Base-by-base conservation (phyloP, 2,113 vertebrate genomes). In the Scortum barcoo region DNA sequence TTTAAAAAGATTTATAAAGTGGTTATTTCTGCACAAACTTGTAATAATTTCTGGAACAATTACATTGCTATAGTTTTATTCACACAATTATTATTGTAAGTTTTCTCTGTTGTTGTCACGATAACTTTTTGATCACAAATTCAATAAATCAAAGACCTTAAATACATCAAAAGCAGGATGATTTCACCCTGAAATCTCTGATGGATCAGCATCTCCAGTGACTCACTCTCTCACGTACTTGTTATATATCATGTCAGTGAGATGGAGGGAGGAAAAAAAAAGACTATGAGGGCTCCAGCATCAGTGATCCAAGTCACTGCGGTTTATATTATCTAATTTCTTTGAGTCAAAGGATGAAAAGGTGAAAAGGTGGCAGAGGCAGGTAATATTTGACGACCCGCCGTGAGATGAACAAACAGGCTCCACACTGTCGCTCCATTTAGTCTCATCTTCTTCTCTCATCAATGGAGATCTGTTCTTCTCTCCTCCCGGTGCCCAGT, bases 241-340 rank as follows among this genome's bases (percentile, higher is more conserved):
- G 93, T 89, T 84, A 93, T 42, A 89, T 91, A 48, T 90, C 88
- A 78, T 68, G 56, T 63, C 28, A 40, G 86, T 89, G 89, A 92
- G 87, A 93, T 2, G 10, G 80, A 74, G 26, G 36, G 16, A 28
- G 26, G 38, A 33, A 42, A 38, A 44, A 26, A 0, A 33, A 46
- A 63, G 28, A 68, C 65, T 62, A 1, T 2, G 17, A 58, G 2
- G 53, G n/a, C 36, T 78, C 57, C 74, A 57, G 30, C 69, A 44
- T 79, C 75, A 42, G 20, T 28, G 24, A 60, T 42, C 11, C 85
- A 80, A 88, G 54, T 14, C 57, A 7, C 53, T 60, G 77, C 8
- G 72, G 75, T 90, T 92, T 51, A 61, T 28, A 69, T 84, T 8
- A 58, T 90, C 54, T 84, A 54, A 86, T 89, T 67, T 83, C 72